Base-by-base conservation (phyloP, 2,113 vertebrate genomes). In the Stictonetta naevosa region DNA sequence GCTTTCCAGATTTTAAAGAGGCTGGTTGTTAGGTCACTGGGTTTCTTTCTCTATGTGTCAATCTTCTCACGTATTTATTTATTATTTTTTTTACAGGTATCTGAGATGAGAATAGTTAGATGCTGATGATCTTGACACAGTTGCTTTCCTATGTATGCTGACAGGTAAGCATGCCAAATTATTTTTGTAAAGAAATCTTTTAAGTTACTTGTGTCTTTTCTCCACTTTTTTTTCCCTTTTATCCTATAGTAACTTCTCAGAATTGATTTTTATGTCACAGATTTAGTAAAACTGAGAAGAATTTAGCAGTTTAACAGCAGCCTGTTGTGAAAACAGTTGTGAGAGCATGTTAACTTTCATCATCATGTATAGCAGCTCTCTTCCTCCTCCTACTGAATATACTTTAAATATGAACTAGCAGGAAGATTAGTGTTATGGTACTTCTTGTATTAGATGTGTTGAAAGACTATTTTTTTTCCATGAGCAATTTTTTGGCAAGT, bases 131-230 rank as follows among this genome's bases (percentile, higher is more conserved):
- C 79, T 60, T 68, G 34, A 21, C 22, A 11, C 36, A 6, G 0
- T n/a, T 80, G 25, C 82, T 92, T 31, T 92, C 55, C 17, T n/a
- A 75, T 77, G 60, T 71, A 7, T 52, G 2, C n/a, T 91, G 78
- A 55, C 79, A 92, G 84, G 93, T 95, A 86, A 88, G 74, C 4
- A 10, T 63, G 50, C 34, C n/a, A 46, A 28, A 7, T 8, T 59
- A 3, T 16, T 73, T 92, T 62, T 63, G 14, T 14, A 33, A 12
- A 28, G 19, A 76, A 84, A 74, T 42, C 8, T 19, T 50, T 76
- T 26, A 31, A 66, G 25, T 52, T 48, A 23, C 26, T 71, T 3
- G 0, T 56, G 58, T 67, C 50, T 79, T 53, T 34, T 66, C 46
- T 79, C 14, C 38, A 31, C 28, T 38, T 64, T 52, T 52, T 52